These are phyloP conservation scores for Dendrolimus pini DNA, from an alignment of 2,888 invertebrate genomes.

Conservation along the genomic window DNA sequence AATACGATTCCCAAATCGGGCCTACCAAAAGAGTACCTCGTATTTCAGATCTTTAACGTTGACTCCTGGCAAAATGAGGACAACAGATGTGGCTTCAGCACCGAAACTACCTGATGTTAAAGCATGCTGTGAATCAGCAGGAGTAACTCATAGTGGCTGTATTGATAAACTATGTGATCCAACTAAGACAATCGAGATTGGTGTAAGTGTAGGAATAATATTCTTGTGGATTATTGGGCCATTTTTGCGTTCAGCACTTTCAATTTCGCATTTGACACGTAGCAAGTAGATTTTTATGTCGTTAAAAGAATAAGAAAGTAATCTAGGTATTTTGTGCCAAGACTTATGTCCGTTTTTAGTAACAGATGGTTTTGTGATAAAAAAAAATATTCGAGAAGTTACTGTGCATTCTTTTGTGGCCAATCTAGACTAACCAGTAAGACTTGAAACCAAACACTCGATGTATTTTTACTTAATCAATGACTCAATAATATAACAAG, in stretches of 20 bases:
- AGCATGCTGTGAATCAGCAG: conserved; percentile 83
- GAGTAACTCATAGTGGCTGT: conserved; percentile 85
- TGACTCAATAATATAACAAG: too few species aligned
- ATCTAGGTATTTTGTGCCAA: too few species aligned
- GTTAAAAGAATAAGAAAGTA: too few species aligned
- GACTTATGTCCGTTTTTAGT: too few species aligned
- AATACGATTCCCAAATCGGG: too few species aligned
- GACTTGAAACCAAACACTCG: too few species aligned
- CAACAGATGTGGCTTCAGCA: conserved; percentile 73
- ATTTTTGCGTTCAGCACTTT: background rate
- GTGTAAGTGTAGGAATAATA: conserved; percentile 37
- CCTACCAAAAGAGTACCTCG: background rate
- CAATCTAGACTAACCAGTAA: too few species aligned
- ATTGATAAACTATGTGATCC: conserved; percentile 89
- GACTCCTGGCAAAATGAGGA: conserved; percentile 79
- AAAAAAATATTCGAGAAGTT: too few species aligned
- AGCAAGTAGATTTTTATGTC: too few species aligned
- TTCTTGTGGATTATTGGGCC: background rate
- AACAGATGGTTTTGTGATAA: too few species aligned
- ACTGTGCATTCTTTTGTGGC: too few species aligned
- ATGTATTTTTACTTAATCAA: too few species aligned
- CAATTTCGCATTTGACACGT: background rate
- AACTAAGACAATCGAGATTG: conserved; percentile 69
- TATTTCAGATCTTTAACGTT: conserved; percentile 78
- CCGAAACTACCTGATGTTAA: conserved; percentile 85